Base-by-base conservation (phyloP, 2,797 vertebrate species). In the Cryptoprocta ferox region DNA sequence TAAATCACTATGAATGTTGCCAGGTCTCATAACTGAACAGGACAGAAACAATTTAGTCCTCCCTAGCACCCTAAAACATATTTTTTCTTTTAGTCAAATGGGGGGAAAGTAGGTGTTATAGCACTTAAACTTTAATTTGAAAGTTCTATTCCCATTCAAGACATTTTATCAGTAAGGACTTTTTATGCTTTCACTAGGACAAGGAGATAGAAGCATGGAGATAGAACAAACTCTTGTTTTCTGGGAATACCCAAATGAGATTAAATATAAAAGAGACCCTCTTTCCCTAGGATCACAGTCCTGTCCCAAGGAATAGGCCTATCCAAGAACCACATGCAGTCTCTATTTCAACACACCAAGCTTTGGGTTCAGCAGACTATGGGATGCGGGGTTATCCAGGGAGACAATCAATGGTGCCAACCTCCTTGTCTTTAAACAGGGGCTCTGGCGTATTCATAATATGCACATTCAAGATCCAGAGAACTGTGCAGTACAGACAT, bases 391-490 rank as follows among this genome's bases (percentile, higher is more conserved):
- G 3, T 35, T 63, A 30, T 63, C 56, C 15, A 50, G 24, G 12
- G 45, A 90, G 15, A 61, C 35, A 66, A 63, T 78, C 35, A 48
- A 12, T 65, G 37, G 32, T 66, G 50, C n/a, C 30, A 26, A 32
- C n/a, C 18, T 93, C 48, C 37, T 66, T 56, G n/a, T 73, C 70
- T 59, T 86, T 92, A 59, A 70, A 76, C 19, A 66, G 50, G 53
- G 35, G 56, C 70, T 81, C 85, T 92, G 18, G 39, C 68, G 35
- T 89, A 63, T 68, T 95, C 24, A 37, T 94, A 91, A 87, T 92
- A 88, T 42, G 15, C 68, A 45, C 24, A 90, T 68, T 83, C 42
- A 30, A 53, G 66, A 89, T 56, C 24, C 79, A 97, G n/a, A 91
- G 45, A 80, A 53, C 21, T 79, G n/a, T 53, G 45, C 1, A 70